phyloP scores from a whole-genome alignment of 2,797 vertebrate genomes.

The Falco rusticolus region DNA sequence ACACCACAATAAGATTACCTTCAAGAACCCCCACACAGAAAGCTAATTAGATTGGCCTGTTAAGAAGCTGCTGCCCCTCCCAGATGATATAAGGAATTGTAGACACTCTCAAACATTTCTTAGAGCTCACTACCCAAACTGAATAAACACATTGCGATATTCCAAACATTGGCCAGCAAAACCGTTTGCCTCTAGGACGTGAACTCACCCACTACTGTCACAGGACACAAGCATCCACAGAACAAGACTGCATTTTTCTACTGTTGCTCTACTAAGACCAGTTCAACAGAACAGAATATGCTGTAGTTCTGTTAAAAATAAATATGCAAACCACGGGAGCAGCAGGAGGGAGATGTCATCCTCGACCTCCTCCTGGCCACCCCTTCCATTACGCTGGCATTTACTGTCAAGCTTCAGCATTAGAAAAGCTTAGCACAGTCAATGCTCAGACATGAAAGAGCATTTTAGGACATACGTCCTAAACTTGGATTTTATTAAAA shows the following conservation, averaged over 20 bases:
- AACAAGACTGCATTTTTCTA: background rate
- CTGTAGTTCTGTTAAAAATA: background rate
- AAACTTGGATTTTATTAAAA: background rate
- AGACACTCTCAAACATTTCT: background rate
- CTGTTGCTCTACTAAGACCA: background rate
- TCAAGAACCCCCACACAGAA: background rate
- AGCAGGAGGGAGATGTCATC: background rate
- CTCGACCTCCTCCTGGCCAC: background rate
- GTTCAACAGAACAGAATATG: background rate
- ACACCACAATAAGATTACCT: background rate
- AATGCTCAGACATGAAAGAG: background rate
- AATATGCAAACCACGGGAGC: accelerated
- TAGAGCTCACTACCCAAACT: background rate
- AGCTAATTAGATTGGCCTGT: too few species aligned
- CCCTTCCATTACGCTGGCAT: background rate
- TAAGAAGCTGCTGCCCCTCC: too few species aligned
- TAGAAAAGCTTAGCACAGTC: background rate
- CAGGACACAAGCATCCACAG: background rate
- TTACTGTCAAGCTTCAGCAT: background rate
- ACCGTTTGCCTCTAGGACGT: background rate
- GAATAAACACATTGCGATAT: background rate
- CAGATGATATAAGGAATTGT: accelerated
- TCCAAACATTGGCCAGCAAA: background rate
- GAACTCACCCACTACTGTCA: background rate
- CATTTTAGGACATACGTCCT: background rate